phyloP scores from a whole-genome alignment of 2,113 vertebrate species.

The Leptocoma aspasia region DNA sequence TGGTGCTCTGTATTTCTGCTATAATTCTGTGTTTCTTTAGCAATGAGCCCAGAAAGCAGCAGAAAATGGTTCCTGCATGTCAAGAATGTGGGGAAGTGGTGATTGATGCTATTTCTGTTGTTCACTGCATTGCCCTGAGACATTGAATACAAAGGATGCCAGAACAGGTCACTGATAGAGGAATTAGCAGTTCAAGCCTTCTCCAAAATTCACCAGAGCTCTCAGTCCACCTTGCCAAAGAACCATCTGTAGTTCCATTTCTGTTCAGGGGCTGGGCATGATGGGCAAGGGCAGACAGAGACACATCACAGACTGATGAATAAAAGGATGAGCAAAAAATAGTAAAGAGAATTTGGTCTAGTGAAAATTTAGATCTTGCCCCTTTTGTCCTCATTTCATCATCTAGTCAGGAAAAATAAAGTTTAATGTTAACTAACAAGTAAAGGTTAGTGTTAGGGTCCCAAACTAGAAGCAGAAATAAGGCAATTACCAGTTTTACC shows the following conservation, averaged over 20 bases:
- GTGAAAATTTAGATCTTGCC: background rate
- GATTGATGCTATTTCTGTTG: background rate
- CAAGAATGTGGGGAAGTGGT: background rate
- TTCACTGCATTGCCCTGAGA: background rate
- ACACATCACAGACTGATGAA: background rate
- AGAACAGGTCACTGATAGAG: background rate
- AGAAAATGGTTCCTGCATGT: background rate
- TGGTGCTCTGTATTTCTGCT: background rate
- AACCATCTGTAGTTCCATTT: background rate
- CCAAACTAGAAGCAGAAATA: background rate
- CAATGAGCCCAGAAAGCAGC: background rate
- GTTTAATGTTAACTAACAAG: background rate
- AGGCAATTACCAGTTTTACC: background rate
- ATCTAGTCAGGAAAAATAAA: background rate
- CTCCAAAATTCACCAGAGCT: background rate
- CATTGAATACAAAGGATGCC: background rate
- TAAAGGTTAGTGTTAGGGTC: background rate
- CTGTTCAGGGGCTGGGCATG: background rate
- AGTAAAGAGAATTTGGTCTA: background rate
- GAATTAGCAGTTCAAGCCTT: background rate
- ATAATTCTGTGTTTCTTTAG: background rate
- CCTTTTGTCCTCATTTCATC: background rate
- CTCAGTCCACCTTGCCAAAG: background rate
- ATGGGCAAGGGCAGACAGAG: background rate
- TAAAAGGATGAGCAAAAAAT: background rate